These are phyloP conservation scores for Tiliacea aurago DNA, from an alignment of 2,888 invertebrate species.

Conservation along the genomic window DNA sequence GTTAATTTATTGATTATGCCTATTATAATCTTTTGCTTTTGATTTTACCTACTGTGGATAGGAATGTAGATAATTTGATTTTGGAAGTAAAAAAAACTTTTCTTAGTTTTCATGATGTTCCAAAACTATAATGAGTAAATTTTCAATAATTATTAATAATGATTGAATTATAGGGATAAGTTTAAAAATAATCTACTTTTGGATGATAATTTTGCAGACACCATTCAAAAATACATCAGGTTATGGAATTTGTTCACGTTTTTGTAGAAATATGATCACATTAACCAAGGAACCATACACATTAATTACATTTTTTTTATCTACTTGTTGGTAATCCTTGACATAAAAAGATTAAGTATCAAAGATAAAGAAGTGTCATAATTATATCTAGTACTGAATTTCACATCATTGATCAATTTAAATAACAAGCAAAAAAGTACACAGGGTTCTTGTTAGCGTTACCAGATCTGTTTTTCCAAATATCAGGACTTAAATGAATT, in stretches of 20 bases:
- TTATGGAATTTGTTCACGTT: neutral
- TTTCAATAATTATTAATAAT: neutral
- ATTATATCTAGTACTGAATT: neutral
- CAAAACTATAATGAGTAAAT: neutral
- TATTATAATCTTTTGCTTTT: neutral
- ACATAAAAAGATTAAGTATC: conserved; percentile 2
- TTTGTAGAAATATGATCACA: neutral
- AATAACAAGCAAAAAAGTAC: too few relatives aligned
- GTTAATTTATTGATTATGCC: neutral
- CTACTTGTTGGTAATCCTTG: neutral
- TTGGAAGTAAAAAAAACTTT: neutral
- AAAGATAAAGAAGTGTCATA: neutral
- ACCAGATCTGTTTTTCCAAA: too few relatives aligned
- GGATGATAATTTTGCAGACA: neutral
- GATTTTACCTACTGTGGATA: neutral
- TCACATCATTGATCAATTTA: too few relatives aligned
- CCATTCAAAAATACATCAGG: neutral
- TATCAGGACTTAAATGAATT: too few relatives aligned
- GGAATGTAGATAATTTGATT: neutral
- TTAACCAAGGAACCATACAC: neutral
- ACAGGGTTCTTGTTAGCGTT: too few relatives aligned
- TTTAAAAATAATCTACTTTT: neutral
- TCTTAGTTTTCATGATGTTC: neutral
- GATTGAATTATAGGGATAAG: neutral
- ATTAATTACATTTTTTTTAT: neutral